Percentiles rank a stretch among this genome's conserved stretches.
Conservation (phyloP, 1,140 invertebrate species). For the Ganaspis sp. region DNA sequence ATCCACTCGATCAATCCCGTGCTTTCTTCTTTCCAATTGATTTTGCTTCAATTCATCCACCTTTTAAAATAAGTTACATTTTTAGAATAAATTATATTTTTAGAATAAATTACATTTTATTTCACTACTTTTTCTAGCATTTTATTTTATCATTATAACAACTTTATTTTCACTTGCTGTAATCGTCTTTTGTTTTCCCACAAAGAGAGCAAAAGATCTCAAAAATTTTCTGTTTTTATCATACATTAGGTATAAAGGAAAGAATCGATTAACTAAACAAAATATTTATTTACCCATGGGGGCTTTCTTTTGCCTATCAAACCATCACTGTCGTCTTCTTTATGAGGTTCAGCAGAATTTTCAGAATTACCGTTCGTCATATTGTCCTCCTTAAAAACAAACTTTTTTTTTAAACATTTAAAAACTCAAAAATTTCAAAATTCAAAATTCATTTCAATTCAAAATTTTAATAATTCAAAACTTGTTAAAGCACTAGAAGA, state of each 20-base stretch:
- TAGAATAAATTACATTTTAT: too few species aligned
- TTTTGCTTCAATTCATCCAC: slow-evolving; percentile 72
- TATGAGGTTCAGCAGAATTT: slow-evolving; percentile 57
- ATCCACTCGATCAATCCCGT: slow-evolving; percentile 60
- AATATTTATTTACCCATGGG: slow-evolving; percentile 67
- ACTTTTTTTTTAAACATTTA: too few species aligned
- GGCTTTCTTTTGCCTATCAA: slow-evolving; percentile 65
- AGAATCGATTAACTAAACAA: not conserved
- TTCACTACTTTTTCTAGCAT: too few species aligned
- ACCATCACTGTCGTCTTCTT: slow-evolving; percentile 64
- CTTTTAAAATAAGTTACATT: slow-evolving; percentile 53
- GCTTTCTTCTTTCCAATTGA: slow-evolving; percentile 70
- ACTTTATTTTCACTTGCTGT: too few species aligned
- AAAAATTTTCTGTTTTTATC: too few species aligned
- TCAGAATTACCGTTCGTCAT: slow-evolving; percentile 67
- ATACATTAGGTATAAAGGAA: too few species aligned
- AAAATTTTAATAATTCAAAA: slow-evolving; percentile 24
- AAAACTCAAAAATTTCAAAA: not conserved
- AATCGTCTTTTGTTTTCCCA: too few species aligned
- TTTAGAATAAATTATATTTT: too few species aligned
- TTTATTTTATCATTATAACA: too few species aligned
- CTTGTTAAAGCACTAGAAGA: too few species aligned
- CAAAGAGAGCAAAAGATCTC: too few species aligned
- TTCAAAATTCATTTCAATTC: not conserved
- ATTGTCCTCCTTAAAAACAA: slow-evolving; percentile 63